These are phyloP conservation scores for Pseudobourletiella spinata DNA, from an alignment of 1,140 invertebrate species.

Conservation along the genomic window DNA sequence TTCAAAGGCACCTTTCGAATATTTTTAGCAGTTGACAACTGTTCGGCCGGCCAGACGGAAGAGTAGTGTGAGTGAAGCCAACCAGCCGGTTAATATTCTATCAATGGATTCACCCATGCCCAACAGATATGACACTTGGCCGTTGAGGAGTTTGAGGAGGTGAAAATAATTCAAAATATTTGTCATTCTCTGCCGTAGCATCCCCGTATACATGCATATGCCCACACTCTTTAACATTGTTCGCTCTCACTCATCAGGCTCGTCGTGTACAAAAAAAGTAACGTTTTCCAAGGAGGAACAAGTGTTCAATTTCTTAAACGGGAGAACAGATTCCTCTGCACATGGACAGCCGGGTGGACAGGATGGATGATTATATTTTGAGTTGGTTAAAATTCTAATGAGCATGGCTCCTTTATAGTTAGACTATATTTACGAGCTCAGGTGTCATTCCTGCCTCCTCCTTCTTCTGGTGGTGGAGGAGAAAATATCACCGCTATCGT, in stretches of 20 bases:
- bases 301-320: neutral
- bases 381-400: too few species aligned
- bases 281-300: neutral
- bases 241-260: neutral
- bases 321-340: neutral
- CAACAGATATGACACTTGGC: neutral
- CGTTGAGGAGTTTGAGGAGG: neutral
- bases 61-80: neutral
- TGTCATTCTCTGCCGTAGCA: neutral
- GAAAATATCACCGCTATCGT: neutral
- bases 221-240: neutral
- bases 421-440: too few species aligned
- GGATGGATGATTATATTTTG: too few species aligned
- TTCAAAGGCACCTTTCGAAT: neutral
- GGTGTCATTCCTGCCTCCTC: neutral
- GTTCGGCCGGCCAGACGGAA: neutral
- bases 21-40: neutral
- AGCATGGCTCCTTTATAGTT: too few species aligned
- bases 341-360: too few species aligned
- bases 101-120: constrained; percentile 1
- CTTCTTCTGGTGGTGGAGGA: neutral
- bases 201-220: neutral
- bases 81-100: neutral
- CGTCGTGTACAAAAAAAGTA: neutral
- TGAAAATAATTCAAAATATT: constrained; percentile 12